Percentiles rank a stretch among this genome's conserved stretches.
phyloP scores from a whole-genome alignment of 1,140 invertebrate species.

The Drosophila subpulchrella region DNA sequence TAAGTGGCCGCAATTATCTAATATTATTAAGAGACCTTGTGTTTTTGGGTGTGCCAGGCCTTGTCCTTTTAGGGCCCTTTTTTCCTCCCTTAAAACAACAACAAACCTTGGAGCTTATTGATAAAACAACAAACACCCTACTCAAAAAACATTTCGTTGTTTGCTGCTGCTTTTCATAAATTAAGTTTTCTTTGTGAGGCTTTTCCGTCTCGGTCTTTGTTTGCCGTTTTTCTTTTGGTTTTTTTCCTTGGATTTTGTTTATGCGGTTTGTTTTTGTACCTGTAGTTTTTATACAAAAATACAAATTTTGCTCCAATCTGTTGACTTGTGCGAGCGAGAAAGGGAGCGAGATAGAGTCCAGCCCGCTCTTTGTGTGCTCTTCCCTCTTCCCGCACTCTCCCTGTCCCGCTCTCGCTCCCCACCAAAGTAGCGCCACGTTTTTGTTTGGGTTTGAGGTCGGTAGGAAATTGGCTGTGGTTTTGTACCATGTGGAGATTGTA shows the following conservation, averaged over 20 bases:
- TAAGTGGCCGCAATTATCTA: slow-evolving; percentile 65
- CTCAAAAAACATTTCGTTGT: slow-evolving; percentile 2
- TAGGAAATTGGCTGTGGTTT: slow-evolving; percentile 45
- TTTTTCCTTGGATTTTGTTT: slow-evolving; percentile 26
- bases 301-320: slow-evolving; percentile 28
- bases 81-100: slow-evolving; percentile 2
- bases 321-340: slow-evolving; percentile 8
- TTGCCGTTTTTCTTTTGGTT: slow-evolving; percentile 15
- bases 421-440: slow-evolving; percentile 22
- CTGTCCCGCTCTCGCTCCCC: neutral
- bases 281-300: slow-evolving; percentile 27
- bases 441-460: slow-evolving; percentile 54
- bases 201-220: slow-evolving; percentile 18
- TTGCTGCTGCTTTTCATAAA: slow-evolving; percentile 27
- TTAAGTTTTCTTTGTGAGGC: slow-evolving; percentile 38
- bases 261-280: slow-evolving; percentile 19
- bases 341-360: neutral
- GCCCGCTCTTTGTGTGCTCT: slow-evolving; percentile 11
- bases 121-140: slow-evolving; percentile 37
- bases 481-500: slow-evolving; percentile 24
- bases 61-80: slow-evolving; percentile 22
- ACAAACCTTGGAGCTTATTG: slow-evolving; percentile 39
- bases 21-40: slow-evolving; percentile 13
- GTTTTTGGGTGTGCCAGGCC: slow-evolving; percentile 28
- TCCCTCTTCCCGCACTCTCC: slow-evolving; percentile 7